Percentiles rank a stretch among this genome's conserved stretches.
phyloP scores from a whole-genome alignment of 2,888 invertebrate species.

The Saturnia japonica region DNA sequence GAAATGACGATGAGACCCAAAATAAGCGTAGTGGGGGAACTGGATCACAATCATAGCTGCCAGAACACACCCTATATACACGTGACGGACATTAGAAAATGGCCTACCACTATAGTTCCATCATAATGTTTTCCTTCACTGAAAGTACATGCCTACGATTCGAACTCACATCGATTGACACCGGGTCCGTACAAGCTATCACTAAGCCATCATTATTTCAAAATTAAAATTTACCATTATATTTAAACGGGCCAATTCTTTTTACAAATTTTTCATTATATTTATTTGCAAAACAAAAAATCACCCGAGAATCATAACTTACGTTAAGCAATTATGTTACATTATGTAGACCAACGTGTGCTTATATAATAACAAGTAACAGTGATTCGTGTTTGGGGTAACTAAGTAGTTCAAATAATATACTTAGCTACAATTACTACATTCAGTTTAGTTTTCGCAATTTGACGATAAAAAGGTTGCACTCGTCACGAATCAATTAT shows the following conservation, averaged over 20 bases:
- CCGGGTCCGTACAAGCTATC: no score
- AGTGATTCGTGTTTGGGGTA: not conserved
- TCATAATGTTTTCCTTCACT: no score
- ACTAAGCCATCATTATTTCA: no score
- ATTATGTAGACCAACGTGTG: not conserved
- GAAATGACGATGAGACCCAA: no score
- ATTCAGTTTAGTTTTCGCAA: not conserved
- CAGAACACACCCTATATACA: no score
- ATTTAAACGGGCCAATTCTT: no score
- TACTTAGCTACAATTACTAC: not conserved
- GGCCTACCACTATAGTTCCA: no score
- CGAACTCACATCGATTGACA: no score
- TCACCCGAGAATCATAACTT: not conserved
- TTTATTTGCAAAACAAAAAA: not conserved
- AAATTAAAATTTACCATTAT: not conserved
- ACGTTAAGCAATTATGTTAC: not conserved
- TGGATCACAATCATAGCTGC: no score
- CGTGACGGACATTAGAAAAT: no score
- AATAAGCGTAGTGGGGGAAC: no score
- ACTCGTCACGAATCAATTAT: not conserved
- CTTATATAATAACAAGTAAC: not conserved
- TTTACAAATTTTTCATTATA: not conserved
- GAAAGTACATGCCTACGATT: no score
- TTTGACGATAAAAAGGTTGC: not conserved
- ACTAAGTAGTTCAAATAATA: slow-evolving; percentile 1